Conservation (phyloP, 2,888 invertebrate species). For the Andrena haemorrhoa region DNA sequence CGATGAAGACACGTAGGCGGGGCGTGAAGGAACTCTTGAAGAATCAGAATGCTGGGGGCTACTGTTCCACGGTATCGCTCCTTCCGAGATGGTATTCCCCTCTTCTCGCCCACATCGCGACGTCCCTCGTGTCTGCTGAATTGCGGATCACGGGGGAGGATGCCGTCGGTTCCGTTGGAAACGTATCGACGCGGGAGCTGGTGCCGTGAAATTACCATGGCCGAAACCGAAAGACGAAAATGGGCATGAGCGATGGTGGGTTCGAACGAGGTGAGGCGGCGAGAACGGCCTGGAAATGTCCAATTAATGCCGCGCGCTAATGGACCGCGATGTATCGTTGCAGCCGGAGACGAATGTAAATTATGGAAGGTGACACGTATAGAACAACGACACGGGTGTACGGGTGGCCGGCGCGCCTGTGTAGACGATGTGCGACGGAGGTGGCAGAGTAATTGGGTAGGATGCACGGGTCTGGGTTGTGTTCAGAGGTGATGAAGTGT, state of each 20-base stretch:
- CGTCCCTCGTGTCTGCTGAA: neutral
- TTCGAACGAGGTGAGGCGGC: neutral
- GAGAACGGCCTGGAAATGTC: constrained; percentile 35
- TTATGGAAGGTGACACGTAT: constrained; percentile 41
- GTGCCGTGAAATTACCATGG: constrained; percentile 30
- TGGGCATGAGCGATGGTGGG: neutral
- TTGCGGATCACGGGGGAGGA: neutral
- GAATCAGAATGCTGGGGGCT: neutral
- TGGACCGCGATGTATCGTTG: constrained; percentile 35
- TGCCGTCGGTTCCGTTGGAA: constrained; percentile 11
- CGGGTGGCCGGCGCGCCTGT: neutral
- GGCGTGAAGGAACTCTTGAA: neutral
- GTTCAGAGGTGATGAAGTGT: constrained; percentile 21
- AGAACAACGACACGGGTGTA: constrained; percentile 33
- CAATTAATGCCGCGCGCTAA: constrained; percentile 47
- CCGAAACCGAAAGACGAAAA: neutral
- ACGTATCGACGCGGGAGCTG: constrained; percentile 11
- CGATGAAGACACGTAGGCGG: neutral
- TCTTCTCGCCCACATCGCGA: neutral
- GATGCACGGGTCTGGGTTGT: constrained; percentile 38
- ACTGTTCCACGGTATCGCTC: constrained; percentile 13
- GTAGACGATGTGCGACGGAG: constrained; percentile 14
- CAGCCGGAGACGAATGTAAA: constrained; percentile 47
- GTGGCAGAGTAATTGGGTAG: constrained; percentile 35
- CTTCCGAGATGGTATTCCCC: neutral